Base-by-base conservation (phyloP, 1,140 invertebrate species). In the Luehdorfia chinensis region DNA sequence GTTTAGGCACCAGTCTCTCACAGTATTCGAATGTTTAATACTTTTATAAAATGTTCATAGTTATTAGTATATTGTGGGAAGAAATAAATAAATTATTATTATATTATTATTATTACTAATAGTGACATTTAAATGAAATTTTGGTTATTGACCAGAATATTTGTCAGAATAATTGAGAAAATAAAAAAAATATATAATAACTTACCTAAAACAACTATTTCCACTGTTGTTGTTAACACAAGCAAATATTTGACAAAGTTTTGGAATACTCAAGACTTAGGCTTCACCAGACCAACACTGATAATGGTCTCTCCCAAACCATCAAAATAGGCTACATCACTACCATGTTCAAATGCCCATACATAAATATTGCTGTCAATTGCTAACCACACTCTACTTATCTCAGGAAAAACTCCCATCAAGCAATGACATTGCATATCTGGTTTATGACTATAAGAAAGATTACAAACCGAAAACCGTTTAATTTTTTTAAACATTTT, bases 351-450 rank as follows among this genome's bases (percentile, higher is more conserved):
- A 88, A 95, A 98, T 28, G 94, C 94, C 97, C 97, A 98, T 1
- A 99, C 90, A 89, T 98, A 99, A 59, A 99, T 95, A 88, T 98
- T 96, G 70, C 95, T 98, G 72, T 99, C 98, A 68, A 99, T 96
- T 14, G 97, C 96, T 11, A 99, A 83, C 97, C 97, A 99, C 0
- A 97, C 97, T 72, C 98, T 90, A 15, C 93, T 94, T 59, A 99
- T 98, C 76, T 98, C 96, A 46, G 96, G 94, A 88, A 99, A 98
- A 2, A 99, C 81, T 2, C 98, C 98, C 95, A 98, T 98, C 86
- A 95, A 92, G 75, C 95, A 98, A 73, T 97, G 95, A 62, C 94
- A 96, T 85, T 97, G 95, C 88, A 97, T 93, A 89, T 95, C 94
- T 96, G 66, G 50, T 41, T 15, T 16, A 31, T n/a, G n/a, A 9